Conservation (phyloP, 2,113 vertebrate species). For the Amphiprion percula region DNA sequence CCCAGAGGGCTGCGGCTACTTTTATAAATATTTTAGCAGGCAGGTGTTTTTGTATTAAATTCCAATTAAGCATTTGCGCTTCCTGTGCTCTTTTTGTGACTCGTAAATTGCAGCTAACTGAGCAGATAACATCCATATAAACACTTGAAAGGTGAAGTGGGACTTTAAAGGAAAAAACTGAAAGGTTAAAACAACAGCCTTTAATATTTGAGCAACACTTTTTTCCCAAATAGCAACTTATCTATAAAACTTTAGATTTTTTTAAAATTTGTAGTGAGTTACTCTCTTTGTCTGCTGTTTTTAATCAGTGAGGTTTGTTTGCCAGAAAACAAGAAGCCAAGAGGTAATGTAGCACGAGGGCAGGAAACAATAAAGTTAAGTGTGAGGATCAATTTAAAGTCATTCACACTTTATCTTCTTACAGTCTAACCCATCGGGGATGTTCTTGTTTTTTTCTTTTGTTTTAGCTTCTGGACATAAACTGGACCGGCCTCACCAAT, state of each 20-base stretch:
- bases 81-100: background rate
- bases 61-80: constrained; percentile 2
- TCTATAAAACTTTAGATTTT: constrained; percentile 37
- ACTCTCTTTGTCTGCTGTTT: constrained; percentile 13
- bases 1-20: constrained; percentile 12
- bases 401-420: constrained; percentile 11
- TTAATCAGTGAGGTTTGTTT: constrained; percentile 28
- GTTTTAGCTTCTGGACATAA: constrained; percentile 93
- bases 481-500: constrained; percentile 98
- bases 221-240: background rate
- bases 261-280: constrained; percentile 2
- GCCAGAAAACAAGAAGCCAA: constrained; percentile 2
- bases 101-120: constrained; percentile 21
- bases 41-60: constrained; percentile 33
- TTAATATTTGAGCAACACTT: background rate
- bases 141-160: background rate
- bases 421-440: background rate
- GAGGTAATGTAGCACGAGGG: constrained; percentile 1
- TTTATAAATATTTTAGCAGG: constrained; percentile 58
- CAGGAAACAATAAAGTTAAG: constrained; percentile 38
- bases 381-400: constrained; percentile 33
- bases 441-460: constrained; percentile 45
- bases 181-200: constrained; percentile 7
- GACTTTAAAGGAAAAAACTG: background rate
- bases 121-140: background rate